Evolutionary conservation across 2,113 vertebrate species (phyloP), one percentile per base, ranked within the genome.

Genomic region (Rhinolophus ferrumequinum): DNA sequence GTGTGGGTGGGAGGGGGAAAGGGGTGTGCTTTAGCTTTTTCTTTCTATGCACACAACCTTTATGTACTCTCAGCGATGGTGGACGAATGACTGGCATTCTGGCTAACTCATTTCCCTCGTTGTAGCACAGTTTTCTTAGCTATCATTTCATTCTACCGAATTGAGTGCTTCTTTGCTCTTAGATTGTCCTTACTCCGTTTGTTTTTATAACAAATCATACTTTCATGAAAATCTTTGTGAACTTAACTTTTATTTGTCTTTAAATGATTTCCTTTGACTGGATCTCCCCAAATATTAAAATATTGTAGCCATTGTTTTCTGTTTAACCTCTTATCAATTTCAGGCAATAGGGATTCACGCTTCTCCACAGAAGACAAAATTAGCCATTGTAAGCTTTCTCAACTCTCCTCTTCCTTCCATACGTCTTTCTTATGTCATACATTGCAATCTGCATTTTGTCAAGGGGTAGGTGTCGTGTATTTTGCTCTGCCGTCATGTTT

Each of bases 191-290:
- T 77, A 52, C 81, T 80, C 54, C 38, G 22, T 85, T 52, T 82
- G 22, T 94, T 96, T 96, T 95, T 64, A 77, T 52, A 81, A 75
- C 35, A 85, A 97, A 95, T 87, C 66, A 76, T 26, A 73, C 8
- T 88, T 88, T 64, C 88, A 24, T 26, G 54, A 87, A 84, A 91
- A 94, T 85, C 38, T 62, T 26, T 81, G 60, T 77, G 94, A 88
- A 62, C 26, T 13, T 56, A 88, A 56, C 15, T 90, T 44, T 56
- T 69, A 44, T 79, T 93, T 82, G 35, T 50, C 84, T 96, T 94
- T 54, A 81, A 81, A 50, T 88, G 62, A 89, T 92, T 83, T 86
- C 44, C 44, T 96, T 89, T 67, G 80, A 66, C 30, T 16, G 64
- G n/a, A 44, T 81, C 62, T 85, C 24, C 70, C 73, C 12, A 89